Evolutionary conservation across 2,797 vertebrate species (phyloP).

Genomic region (Epinephelus coioides): DNA sequence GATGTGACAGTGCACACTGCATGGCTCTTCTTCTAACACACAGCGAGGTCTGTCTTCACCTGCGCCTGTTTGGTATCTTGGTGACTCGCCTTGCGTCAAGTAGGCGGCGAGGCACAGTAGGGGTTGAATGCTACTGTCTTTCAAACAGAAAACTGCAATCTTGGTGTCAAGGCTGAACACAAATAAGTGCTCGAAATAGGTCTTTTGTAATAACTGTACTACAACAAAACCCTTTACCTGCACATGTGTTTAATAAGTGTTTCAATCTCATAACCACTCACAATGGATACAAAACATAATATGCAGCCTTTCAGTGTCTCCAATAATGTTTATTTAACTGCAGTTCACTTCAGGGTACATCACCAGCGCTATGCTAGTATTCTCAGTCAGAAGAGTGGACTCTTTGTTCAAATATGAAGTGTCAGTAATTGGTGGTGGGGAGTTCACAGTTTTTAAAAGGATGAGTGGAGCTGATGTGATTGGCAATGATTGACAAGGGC

Average conservation of each 20-base stretch:
- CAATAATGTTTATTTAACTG: neutral
- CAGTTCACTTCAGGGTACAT: neutral
- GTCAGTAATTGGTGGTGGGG: neutral
- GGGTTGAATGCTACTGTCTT: slow-evolving; percentile 30
- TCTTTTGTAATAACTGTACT: neutral
- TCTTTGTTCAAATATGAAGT: slow-evolving; percentile 16
- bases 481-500: slow-evolving; percentile 11
- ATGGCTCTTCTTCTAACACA: neutral
- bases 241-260: neutral
- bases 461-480: slow-evolving; percentile 9
- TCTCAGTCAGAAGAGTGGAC: neutral
- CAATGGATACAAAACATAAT: neutral
- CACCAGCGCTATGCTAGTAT: neutral
- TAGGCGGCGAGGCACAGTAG: slow-evolving; percentile 5
- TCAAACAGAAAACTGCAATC: slow-evolving; percentile 38
- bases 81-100: slow-evolving; percentile 5
- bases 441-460: slow-evolving; percentile 3
- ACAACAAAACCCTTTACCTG: neutral
- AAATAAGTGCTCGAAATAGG: neutral
- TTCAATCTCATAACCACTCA: neutral
- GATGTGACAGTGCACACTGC: neutral
- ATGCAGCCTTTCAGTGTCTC: neutral
- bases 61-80: slow-evolving; percentile 1
- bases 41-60: slow-evolving; percentile 13
- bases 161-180: slow-evolving; percentile 22